Base-by-base conservation (phyloP, 2,888 invertebrate genomes). In the Aricia artaxerxes region DNA sequence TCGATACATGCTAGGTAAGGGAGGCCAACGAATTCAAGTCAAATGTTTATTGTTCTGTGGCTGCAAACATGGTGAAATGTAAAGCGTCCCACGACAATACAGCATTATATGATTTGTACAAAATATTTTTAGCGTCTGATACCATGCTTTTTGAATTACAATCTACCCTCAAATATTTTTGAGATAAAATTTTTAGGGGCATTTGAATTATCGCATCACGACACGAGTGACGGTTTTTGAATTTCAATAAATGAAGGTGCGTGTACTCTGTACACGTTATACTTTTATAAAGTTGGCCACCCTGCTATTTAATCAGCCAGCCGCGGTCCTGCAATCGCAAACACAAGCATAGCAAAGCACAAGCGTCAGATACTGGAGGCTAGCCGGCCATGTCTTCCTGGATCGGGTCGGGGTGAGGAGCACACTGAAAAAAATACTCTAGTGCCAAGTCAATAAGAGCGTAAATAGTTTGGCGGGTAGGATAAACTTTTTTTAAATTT, bases 321-420 rank as follows among this genome's bases (percentile, higher is more conserved):
- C 49, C 76, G 44, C 44, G 44, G 61, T 78, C 79, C 80, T 79
- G 73, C 61, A 77, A 78, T 78, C 78, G 53, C 31, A 75, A 76
- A 81, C 87, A 86, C 35, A 92, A 93, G 92, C 93, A 90, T 88
- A 91, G 92, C 93, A 85, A 93, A 93, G 93, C 92, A 87, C 83
- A 92, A 92, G 91, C 91, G 89, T 94, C 83, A 92, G 89, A 92
- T 92, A 92, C 92, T 95, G 94, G 94, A 94, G 94, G 94, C 92
- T 94, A 94, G 94, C 94, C 94, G 93, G 92, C 90, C 88, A 90
- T 89, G 88, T 91, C 91, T 91, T 91, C 91, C 88, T 88, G 91
- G 91, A 93, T 95, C 95, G 92, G 95, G 95, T 95, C 95, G 95
- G 95, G 95, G 95, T 95, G 93, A 91, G 93, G 93, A 91, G 88